Conservation (phyloP, 2,797 vertebrate genomes). For the Acrossocheilus wenchowensis region DNA sequence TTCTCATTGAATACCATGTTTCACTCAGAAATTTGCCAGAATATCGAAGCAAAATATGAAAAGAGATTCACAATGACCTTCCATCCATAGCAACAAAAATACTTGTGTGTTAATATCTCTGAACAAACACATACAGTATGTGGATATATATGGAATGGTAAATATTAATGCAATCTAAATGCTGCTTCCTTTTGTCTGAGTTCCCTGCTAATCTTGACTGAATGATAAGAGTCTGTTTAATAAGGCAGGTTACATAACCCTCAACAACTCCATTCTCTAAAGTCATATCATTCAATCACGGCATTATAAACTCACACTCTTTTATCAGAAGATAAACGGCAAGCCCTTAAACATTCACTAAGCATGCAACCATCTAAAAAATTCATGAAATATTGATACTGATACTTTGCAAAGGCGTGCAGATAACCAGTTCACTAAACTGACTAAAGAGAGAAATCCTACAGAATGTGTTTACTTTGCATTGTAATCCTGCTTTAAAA, state of each 20-base stretch:
- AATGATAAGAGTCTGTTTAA: background rate
- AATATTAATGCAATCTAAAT: background rate
- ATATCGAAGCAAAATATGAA: background rate
- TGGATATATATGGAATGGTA: background rate
- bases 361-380: background rate
- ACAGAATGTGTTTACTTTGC: background rate
- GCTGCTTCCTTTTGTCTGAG: constrained; percentile 1
- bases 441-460: background rate
- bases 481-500: background rate
- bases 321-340: background rate
- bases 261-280: background rate
- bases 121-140: background rate
- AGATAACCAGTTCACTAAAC: constrained; percentile 1
- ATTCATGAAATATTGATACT: constrained; percentile 8
- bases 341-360: constrained; percentile 9
- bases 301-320: background rate
- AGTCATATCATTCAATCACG: constrained; percentile 15
- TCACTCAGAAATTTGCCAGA: background rate
- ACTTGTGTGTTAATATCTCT: background rate
- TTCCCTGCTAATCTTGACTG: background rate
- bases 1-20: background rate
- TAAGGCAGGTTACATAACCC: background rate
- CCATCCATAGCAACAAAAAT: background rate
- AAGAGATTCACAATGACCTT: background rate
- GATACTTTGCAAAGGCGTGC: background rate